Evolutionary conservation across 1,140 invertebrate species (phyloP), one percentile per base, ranked within the genome.

Genomic region (Drosophila kohkoa): DNA sequence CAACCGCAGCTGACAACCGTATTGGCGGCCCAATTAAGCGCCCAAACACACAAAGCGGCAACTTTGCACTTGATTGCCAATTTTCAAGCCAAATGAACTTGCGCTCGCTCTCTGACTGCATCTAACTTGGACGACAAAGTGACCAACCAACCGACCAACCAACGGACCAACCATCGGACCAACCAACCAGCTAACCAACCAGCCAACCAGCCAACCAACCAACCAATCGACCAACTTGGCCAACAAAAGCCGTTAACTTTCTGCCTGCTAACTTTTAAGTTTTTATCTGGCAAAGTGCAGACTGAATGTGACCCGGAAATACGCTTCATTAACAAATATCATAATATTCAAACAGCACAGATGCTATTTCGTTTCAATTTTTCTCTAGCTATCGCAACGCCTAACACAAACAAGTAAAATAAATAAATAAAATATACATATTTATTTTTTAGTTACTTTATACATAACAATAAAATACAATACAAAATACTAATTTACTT

Each of bases 31-130:
- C 88, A 89, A 89, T 88, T 79, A 85, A 38, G 35, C 35, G 35
- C 7, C 7, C 35, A 38, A 25, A 72, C 85, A 81, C 71, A 79
- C 85, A 88, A 89, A 89, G 77, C 74, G 77, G 32, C 78, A 78
- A 89, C 67, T 85, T 81, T 79, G 68, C 59, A 65, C 73, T 75
- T 88, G 85, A 89, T 89, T 88, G 80, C 60, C 83, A 83, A 83
- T 89, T 83, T 81, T 70, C 59, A 81, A 77, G 79, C 75, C 78
- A 73, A 85, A 85, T 85, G 71, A 76, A 82, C 81, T 82, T 82
- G 66, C 16, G 5, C 30, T 38, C 7, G 2, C 35, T 38, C 43
- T 16, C 43, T 16, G 7, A 15, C 16, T 63, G 55, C 65, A 73
- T 4, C 6, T 35, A 20, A 76, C 51, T 71, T 51, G 72, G 72